Base-by-base conservation (phyloP, 2,888 invertebrate genomes). In the Anthrax anthrax region DNA sequence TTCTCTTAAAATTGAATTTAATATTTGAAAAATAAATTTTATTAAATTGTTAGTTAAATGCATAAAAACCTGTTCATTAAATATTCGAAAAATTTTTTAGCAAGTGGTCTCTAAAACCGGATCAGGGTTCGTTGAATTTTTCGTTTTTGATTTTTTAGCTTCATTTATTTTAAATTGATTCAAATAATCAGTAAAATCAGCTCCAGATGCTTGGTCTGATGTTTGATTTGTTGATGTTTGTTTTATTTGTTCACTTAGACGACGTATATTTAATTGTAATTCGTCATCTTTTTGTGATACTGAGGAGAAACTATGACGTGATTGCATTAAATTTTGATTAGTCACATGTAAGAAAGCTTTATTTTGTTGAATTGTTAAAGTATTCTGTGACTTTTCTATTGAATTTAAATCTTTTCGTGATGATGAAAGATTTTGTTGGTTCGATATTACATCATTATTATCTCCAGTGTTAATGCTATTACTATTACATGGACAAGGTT, bases 21-120 rank as follows among this genome's bases (percentile, higher is more conserved):
- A n/a, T n/a, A n/a, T n/a, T n/a, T n/a, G n/a, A n/a, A n/a, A n/a
- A n/a, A n/a, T n/a, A n/a, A n/a, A n/a, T n/a, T n/a, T n/a, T n/a
- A n/a, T n/a, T n/a, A n/a, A n/a, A n/a, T n/a, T n/a, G n/a, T n/a
- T n/a, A n/a, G n/a, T n/a, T 32, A 32, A 32, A 32, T 32, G 29
- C 29, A 32, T 32, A 32, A 32, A 32, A 32, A 32, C 29, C 29
- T 32, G 29, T 32, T 32, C 5, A 12, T 10, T 12, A 6, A 3
- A 32, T 9, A 32, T 8, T 12, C 29, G 12, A 32, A 32, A 32
- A 32, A 32, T 4, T 4, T 13, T 47, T 57, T 52, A 68, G 57
- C 67, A 68, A 48, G 68, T 67, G 42, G 68, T 68, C 56, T 68
- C 67, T 47, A 67, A 56, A 50, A 67, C 57, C 36, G 62, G 57